Percentiles rank a stretch among this genome's conserved stretches.
phyloP scores from a whole-genome alignment of 2,113 vertebrate species.

The Marmota monax region DNA sequence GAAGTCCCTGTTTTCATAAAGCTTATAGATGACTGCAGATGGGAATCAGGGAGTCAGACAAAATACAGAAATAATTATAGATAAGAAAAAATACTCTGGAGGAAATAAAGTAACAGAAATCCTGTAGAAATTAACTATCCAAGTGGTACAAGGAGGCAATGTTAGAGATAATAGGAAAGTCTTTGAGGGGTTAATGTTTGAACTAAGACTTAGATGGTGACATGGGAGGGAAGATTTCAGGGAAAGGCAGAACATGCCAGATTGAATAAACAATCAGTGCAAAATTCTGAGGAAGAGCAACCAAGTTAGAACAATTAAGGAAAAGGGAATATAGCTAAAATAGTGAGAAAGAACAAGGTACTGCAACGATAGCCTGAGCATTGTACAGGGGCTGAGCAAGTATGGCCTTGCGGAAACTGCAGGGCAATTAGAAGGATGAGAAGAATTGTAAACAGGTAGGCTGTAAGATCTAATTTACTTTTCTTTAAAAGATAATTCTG shows the following conservation, averaged over 20 bases:
- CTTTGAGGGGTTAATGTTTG: background rate
- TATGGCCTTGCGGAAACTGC: background rate
- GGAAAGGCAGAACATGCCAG: background rate
- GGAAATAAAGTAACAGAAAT: background rate
- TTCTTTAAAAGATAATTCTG: background rate
- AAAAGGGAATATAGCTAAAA: background rate
- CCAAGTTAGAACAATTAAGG: background rate
- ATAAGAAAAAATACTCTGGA: background rate
- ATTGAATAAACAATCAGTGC: background rate
- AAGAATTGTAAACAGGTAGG: background rate
- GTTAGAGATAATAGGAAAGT: background rate
- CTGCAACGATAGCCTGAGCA: background rate
- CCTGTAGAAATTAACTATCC: background rate
- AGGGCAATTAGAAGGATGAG: background rate
- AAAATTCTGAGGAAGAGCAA: conserved; percentile 9
- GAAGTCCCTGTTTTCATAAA: background rate
- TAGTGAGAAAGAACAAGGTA: background rate
- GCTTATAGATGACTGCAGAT: background rate
- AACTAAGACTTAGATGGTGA: background rate
- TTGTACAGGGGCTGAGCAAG: background rate
- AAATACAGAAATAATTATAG: background rate
- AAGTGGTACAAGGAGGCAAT: background rate
- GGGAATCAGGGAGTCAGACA: background rate
- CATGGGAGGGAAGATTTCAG: background rate
- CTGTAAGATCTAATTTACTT: background rate